Base-by-base conservation (phyloP, 2,888 invertebrate species). In the Lottia gigantea region DNA sequence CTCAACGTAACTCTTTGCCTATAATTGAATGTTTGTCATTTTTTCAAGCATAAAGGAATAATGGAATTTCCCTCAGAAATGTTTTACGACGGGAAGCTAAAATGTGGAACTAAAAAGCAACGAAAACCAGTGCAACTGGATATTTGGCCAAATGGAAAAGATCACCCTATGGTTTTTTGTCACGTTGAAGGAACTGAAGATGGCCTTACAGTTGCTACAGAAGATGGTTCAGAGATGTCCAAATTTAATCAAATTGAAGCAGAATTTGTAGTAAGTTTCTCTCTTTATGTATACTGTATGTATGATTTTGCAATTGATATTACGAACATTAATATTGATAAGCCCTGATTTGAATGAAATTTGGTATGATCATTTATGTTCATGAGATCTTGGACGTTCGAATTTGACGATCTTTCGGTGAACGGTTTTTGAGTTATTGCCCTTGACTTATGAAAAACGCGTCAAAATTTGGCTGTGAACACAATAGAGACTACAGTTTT, bases 1-100 rank as follows among this genome's bases (percentile, higher is more conserved):
- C 6, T 31, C 31, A 31, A 31, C 31, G 31, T n/a, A n/a, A n/a
- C n/a, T n/a, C n/a, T n/a, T 31, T 31, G 31, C 31, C 31, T 31
- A 2, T 31, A 31, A 31, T 4, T 40, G 11, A 40, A 40, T 40
- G 40, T 8, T 40, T 40, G 8, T 40, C 40, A 40, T 40, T 40
- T 40, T 31, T 40, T 40, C 40, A 89, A 94, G 92, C 93, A 94
- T 80, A 91, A 91, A 3, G 92, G 92, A 69, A 95, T 96, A 77
- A 92, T 93, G 1, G 90, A 90, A 71, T 95, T 93, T 91, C 95
- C 95, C 0, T 94, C 94, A 86, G 88, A 90, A 55, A 90, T 90
- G 61, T 94, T 94, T 89, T 95, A 95, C 85, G 90, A 88, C 64
- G 91, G 91, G 23, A 87, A 85, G 74, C 86, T 94, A 66, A 82